Evolutionary conservation across 2,797 vertebrate genomes (phyloP).

Genomic region (Chiloscyllium punctatum): DNA sequence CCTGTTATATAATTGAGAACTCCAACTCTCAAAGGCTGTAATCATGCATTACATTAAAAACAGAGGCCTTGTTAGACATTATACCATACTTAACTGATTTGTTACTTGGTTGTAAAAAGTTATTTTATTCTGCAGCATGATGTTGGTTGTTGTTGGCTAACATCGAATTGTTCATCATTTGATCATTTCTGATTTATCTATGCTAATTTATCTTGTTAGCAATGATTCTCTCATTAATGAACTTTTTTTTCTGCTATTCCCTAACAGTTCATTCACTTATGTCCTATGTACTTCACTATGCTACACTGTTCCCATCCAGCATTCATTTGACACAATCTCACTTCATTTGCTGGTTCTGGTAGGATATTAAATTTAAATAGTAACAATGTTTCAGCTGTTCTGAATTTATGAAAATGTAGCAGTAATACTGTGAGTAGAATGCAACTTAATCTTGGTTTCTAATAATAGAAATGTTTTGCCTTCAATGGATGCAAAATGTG

Average conservation of each 20-base stretch:
- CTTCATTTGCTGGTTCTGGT: background rate
- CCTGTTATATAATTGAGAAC: slow-evolving; percentile 64
- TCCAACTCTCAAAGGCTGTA: slow-evolving; percentile 52
- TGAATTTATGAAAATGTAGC: background rate
- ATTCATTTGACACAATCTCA: background rate
- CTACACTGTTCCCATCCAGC: background rate
- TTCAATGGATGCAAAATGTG: background rate
- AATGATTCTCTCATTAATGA: background rate
- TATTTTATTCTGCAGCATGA: background rate
- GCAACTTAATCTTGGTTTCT: background rate
- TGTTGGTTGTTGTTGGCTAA: background rate
- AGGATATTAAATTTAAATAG: background rate
- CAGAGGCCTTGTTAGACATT: slow-evolving; percentile 38
- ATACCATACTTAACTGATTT: slow-evolving; percentile 44
- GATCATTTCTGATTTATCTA: background rate
- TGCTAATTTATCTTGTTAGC: background rate
- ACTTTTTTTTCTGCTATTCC: background rate
- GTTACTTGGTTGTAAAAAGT: background rate
- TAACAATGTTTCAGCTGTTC: background rate
- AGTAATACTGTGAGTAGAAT: background rate
- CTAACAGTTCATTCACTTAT: background rate
- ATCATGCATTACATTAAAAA: slow-evolving; percentile 52
- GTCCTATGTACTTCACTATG: background rate
- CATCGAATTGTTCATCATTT: background rate
- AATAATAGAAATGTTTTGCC: background rate